phyloP scores from a whole-genome alignment of 2,113 vertebrate genomes.

The Chaetura pelagica region DNA sequence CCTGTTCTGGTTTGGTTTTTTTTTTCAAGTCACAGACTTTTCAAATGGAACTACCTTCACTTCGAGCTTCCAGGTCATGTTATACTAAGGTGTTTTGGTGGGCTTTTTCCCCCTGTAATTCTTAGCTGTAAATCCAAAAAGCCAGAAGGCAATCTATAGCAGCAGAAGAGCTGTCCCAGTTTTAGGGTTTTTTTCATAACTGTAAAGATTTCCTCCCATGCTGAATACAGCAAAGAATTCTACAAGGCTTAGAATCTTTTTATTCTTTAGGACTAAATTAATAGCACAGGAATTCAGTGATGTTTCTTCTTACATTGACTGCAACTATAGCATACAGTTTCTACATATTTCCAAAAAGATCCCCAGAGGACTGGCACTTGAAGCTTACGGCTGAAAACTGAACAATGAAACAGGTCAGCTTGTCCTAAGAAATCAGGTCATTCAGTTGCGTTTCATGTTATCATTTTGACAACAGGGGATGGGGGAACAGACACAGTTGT shows the following conservation, averaged over 20 bases:
- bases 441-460: slow-evolving; percentile 49
- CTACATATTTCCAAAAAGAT: slow-evolving; percentile 19
- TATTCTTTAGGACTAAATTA: slow-evolving; percentile 4
- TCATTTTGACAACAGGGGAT: slow-evolving; percentile 62
- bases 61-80: not conserved
- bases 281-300: not conserved
- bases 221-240: not conserved
- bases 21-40: not conserved
- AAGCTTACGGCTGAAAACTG: slow-evolving; percentile 45
- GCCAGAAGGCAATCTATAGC: not conserved
- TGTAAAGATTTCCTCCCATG: not conserved
- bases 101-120: not conserved
- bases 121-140: not conserved
- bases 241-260: not conserved
- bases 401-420: slow-evolving; percentile 71
- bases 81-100: not conserved
- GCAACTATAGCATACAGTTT: slow-evolving; percentile 2
- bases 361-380: slow-evolving; percentile 45
- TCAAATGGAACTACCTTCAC: not conserved
- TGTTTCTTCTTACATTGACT: not conserved
- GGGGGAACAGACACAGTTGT: not conserved
- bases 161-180: not conserved
- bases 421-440: slow-evolving; percentile 73
- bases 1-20: too few relatives aligned
- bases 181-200: not conserved